phyloP scores from a whole-genome alignment of 2,797 vertebrate species.

The Xyrichtys novacula region DNA sequence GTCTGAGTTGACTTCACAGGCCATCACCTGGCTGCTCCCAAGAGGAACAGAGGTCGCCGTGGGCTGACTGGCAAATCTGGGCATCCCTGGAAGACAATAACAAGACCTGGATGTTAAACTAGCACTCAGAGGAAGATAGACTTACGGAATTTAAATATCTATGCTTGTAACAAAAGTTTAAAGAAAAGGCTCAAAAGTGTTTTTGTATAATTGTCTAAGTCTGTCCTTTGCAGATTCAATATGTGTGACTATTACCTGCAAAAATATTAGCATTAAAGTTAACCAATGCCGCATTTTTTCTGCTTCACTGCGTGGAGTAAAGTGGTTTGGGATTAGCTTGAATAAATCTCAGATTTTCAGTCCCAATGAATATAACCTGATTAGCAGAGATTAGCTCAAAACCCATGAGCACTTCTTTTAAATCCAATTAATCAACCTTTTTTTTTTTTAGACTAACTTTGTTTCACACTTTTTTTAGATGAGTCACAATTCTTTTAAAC shows the following conservation, averaged over 20 bases:
- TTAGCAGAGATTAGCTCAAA: too few relatives aligned
- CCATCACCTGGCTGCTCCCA: slow-evolving; percentile 88
- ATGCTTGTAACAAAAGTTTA: not conserved
- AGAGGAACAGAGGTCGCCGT: slow-evolving; percentile 76
- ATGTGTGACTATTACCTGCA: not conserved
- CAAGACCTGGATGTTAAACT: slow-evolving; percentile 2
- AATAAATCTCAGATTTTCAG: not conserved
- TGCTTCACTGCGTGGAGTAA: not conserved
- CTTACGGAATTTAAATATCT: not conserved
- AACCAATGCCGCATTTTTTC: not conserved
- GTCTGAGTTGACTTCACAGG: slow-evolving; percentile 91
- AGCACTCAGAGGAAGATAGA: not conserved
- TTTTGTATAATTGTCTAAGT: not conserved
- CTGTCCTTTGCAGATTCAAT: not conserved
- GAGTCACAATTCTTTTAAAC: not conserved
- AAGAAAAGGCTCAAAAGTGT: not conserved
- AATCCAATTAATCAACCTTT: not conserved
- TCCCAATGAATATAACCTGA: not conserved
- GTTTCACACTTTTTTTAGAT: not conserved
- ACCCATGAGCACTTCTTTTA: not conserved
- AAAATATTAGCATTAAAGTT: not conserved
- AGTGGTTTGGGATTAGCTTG: not conserved
- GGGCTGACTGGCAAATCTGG: slow-evolving; percentile 91
- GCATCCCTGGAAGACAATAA: slow-evolving; percentile 84
- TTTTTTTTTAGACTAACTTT: slow-evolving; percentile 1